Base-by-base conservation (phyloP, 2,113 vertebrate genomes). In the Otis tarda region DNA sequence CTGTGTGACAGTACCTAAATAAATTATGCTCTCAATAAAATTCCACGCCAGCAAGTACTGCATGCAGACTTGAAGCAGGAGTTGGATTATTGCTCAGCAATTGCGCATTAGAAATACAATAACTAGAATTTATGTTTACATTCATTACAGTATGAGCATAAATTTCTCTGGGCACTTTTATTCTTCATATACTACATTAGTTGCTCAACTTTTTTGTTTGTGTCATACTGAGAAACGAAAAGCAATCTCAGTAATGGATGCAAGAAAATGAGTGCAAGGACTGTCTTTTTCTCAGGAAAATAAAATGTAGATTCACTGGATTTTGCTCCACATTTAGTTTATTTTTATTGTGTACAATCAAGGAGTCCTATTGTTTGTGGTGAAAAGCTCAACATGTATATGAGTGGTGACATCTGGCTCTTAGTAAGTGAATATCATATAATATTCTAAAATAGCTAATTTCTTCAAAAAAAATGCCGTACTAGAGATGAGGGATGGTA, bases 21-120 rank as follows among this genome's bases (percentile, higher is more conserved):
- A 96, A 89, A 92, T 93, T 83, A 71, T 28, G 5, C 49, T 89
- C 35, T 75, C 56, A 35, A 19, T 90, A 92, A 90, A 93, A 90
- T 89, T 63, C 47, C 22, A 10, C 49, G 93, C 88, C 83, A 87
- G 76, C 52, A 94, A 94, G 77, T 85, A 35, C 14, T 12, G 23
- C 31, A 9, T 88, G 55, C 41, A 71, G 68, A 50, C 68, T 81
- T 39, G 76, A 92, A 83, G 67, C 31, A 43, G 21, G 56, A 86
- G 24, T 81, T 83, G 55, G 63, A 59, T 65, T 93, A 65, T 49
- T 87, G 79, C 45, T 94, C 4, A 7, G 61, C 49, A 70, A 21
- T 61, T 53, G 60, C 4, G 2, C 24, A 18, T 78, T 93, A 77
- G 67, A 77, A 90, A 88, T 70, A 67, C 43, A 84, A 52, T 85